Percentiles rank a stretch among this genome's conserved stretches.
phyloP scores from a whole-genome alignment of 2,797 vertebrate genomes.

The Monodelphis domestica region DNA sequence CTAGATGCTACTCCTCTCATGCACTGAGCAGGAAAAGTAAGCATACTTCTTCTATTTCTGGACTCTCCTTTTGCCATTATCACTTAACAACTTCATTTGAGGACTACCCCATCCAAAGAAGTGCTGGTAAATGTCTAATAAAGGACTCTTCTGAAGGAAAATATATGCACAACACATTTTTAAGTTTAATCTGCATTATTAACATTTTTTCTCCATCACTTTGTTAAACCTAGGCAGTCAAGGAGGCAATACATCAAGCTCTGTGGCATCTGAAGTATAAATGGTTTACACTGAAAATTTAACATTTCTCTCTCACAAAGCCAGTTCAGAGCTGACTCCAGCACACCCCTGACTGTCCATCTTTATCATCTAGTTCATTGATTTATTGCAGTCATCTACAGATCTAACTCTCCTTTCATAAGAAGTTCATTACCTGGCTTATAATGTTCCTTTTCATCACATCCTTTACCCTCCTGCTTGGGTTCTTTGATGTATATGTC shows the following conservation, averaged over 20 bases:
- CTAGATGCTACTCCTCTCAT: neutral
- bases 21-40: neutral
- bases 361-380: neutral
- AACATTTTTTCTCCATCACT: neutral
- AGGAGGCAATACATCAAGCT: neutral
- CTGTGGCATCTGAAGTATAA: neutral
- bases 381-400: neutral
- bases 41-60: neutral
- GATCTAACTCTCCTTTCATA: neutral
- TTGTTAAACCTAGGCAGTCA: neutral
- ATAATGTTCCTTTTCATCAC: neutral
- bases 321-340: neutral
- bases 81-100: neutral
- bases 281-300: neutral
- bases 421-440: neutral
- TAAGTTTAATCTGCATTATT: neutral
- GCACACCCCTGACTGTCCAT: neutral
- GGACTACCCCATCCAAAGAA: neutral
- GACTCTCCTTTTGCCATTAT: neutral
- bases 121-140: neutral
- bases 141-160: neutral
- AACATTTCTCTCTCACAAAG: neutral
- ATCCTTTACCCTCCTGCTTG: neutral
- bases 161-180: neutral
- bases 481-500: neutral